Evolutionary conservation across 2,888 invertebrate species (phyloP).

Genomic region (Amphipyra tragopoginis): DNA sequence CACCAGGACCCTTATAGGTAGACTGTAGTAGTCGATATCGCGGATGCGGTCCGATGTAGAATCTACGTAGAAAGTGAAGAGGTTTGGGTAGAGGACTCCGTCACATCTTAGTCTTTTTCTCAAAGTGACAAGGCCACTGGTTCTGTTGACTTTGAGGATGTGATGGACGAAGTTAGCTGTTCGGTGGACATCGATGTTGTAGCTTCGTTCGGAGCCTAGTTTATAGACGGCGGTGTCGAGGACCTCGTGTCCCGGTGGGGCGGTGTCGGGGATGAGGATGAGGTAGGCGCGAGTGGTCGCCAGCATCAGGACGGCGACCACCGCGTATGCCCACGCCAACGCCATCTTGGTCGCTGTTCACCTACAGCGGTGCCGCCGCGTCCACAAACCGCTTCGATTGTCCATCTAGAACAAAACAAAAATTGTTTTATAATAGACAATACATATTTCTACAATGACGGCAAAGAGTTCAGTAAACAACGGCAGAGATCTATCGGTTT

Average conservation of each 20-base stretch:
- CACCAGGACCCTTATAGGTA: constrained; percentile 94
- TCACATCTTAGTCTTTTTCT: constrained; percentile 93
- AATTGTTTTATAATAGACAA: constrained; percentile 6
- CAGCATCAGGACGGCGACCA: constrained; percentile 72
- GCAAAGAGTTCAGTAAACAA: not conserved
- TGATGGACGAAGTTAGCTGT: constrained; percentile 95
- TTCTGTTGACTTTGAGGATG: constrained; percentile 93
- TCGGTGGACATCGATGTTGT: constrained; percentile 94
- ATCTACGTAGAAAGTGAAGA: constrained; percentile 96
- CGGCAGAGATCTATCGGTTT: not conserved
- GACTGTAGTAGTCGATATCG: constrained; percentile 95
- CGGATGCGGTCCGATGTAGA: constrained; percentile 94
- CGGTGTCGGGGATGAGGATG: constrained; percentile 90
- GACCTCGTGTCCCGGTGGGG: constrained; percentile 91
- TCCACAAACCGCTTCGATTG: constrained; percentile 70
- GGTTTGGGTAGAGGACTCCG: constrained; percentile 94
- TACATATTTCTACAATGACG: not conserved
- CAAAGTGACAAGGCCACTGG: constrained; percentile 93
- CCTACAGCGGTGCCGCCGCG: constrained; percentile 84
- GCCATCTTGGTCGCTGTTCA: constrained; percentile 74
- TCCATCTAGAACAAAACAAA: constrained; percentile 77
- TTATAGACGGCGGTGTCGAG: constrained; percentile 95
- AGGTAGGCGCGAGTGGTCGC: constrained; percentile 85
- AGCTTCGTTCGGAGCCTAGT: constrained; percentile 94
- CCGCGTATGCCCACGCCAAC: constrained; percentile 73